Conservation (phyloP, 2,888 invertebrate genomes). For the Caenorhabditis doughertyi region DNA sequence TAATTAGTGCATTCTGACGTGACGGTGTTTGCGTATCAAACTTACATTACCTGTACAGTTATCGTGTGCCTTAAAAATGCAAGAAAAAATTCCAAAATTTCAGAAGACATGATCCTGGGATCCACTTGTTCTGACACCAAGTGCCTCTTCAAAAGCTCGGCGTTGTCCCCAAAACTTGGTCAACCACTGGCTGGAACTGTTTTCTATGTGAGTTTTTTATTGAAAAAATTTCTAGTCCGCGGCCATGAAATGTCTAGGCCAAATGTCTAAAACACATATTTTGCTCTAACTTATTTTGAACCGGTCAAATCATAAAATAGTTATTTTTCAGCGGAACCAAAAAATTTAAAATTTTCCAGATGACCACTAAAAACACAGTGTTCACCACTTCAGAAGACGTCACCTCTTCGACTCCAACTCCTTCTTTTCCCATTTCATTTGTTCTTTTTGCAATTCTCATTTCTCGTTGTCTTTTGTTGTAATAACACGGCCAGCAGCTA, state of each 20-base stretch:
- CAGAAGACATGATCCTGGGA: slow-evolving; percentile 61
- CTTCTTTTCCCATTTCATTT: not conserved
- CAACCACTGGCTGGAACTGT: slow-evolving; percentile 65
- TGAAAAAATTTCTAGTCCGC: too few relatives aligned
- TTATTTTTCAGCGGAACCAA: too few relatives aligned
- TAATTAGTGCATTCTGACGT: too few relatives aligned
- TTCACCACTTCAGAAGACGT: slow-evolving; percentile 39
- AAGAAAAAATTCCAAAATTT: too few relatives aligned
- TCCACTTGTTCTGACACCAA: slow-evolving; percentile 57
- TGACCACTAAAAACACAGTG: slow-evolving; percentile 59
- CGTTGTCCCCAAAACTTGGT: slow-evolving; percentile 56
- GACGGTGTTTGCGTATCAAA: too few relatives aligned
- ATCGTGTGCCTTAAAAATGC: too few relatives aligned
- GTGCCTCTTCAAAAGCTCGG: slow-evolving; percentile 64
- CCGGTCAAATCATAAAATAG: too few relatives aligned
- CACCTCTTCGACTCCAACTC: not conserved
- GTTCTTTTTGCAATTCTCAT: not conserved
- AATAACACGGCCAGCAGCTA: not conserved
- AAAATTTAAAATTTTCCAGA: slow-evolving; percentile 30
- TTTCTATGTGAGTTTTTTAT: slow-evolving; percentile 62
- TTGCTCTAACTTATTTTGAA: too few relatives aligned
- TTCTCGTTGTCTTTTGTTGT: slow-evolving; percentile 1
- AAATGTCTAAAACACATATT: too few relatives aligned
- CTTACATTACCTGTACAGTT: too few relatives aligned
- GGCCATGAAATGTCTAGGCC: too few relatives aligned